Percentiles rank a stretch among this genome's conserved stretches.
phyloP scores from a whole-genome alignment of 2,113 vertebrate species.

The Hippoglossus stenolepis region DNA sequence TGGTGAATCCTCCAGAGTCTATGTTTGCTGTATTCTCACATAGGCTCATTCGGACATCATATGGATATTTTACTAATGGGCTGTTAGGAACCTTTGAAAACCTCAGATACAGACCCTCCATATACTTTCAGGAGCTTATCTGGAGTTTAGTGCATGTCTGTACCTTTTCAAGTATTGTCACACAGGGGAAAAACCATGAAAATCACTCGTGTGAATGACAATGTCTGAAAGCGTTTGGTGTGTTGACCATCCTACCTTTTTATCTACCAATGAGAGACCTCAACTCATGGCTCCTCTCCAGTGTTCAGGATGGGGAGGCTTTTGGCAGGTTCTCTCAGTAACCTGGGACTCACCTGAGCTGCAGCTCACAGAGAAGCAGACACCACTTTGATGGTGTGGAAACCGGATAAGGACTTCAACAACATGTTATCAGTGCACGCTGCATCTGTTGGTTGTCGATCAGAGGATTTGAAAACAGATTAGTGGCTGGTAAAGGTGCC shows the following conservation, averaged over 20 bases:
- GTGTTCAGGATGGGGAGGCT: conserved; percentile 31
- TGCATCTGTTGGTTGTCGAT: conserved; percentile 40
- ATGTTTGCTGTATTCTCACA: too few relatives aligned
- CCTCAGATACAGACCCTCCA: too few relatives aligned
- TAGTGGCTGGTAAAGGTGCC: conserved; percentile 5
- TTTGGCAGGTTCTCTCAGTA: conserved; percentile 43
- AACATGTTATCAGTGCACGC: conserved; percentile 43
- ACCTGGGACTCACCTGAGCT: conserved; percentile 52
- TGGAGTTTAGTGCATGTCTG: not conserved
- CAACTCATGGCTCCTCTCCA: conserved; percentile 37
- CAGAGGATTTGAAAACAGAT: conserved; percentile 47
- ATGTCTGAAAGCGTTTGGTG: conserved; percentile 10
- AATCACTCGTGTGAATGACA: conserved; percentile 1
- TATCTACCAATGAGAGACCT: conserved; percentile 26
- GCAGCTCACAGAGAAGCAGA: conserved; percentile 36
- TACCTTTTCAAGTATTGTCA: conserved; percentile 8
- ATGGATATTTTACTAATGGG: too few relatives aligned
- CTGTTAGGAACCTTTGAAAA: too few relatives aligned
- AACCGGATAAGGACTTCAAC: conserved; percentile 68
- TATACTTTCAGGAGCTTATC: too few relatives aligned
- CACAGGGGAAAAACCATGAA: not conserved
- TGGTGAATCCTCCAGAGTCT: too few relatives aligned
- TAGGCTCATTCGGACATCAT: too few relatives aligned
- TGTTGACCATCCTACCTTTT: conserved; percentile 26
- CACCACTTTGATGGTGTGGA: conserved; percentile 46